These are phyloP conservation scores for Unio pictorum DNA, from an alignment of 2,888 invertebrate genomes.

Conservation along the genomic window DNA sequence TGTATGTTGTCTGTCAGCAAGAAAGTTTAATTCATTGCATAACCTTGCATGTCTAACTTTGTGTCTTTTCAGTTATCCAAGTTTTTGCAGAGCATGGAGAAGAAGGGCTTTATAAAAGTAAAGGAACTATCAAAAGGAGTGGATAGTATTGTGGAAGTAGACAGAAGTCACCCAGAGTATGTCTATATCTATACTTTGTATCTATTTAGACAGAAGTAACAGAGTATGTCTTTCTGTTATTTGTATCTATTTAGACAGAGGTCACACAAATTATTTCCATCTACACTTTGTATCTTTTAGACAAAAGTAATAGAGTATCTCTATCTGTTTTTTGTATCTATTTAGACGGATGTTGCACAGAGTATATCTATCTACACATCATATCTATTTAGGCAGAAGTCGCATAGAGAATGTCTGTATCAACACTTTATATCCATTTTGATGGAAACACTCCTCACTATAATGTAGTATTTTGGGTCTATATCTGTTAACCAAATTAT, in stretches of 20 bases:
- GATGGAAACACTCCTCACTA: too few species aligned
- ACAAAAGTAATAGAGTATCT: conserved; percentile 70
- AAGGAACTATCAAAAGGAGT: conserved; percentile 82
- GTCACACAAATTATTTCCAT: conserved; percentile 60
- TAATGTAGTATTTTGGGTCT: too few species aligned
- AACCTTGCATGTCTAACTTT: not conserved
- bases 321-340: too few species aligned
- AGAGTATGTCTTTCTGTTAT: too few species aligned
- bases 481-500: too few species aligned
- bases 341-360: too few species aligned
- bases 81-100: conserved; percentile 85
- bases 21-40: not conserved
- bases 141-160: conserved; percentile 81
- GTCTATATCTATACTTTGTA: conserved; percentile 9
- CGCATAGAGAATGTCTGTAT: conserved; percentile 58
- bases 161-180: conserved; percentile 70
- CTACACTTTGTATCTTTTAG: conserved; percentile 66
- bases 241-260: conserved; percentile 72
- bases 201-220: too few species aligned
- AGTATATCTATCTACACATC: too few species aligned
- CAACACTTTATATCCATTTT: too few species aligned
- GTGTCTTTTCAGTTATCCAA: conserved; percentile 77
- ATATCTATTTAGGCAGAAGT: conserved; percentile 72
- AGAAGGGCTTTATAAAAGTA: conserved; percentile 74
- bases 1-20: not conserved